Conservation (phyloP, 2,113 vertebrate species). For the Toxostoma redivivum region DNA sequence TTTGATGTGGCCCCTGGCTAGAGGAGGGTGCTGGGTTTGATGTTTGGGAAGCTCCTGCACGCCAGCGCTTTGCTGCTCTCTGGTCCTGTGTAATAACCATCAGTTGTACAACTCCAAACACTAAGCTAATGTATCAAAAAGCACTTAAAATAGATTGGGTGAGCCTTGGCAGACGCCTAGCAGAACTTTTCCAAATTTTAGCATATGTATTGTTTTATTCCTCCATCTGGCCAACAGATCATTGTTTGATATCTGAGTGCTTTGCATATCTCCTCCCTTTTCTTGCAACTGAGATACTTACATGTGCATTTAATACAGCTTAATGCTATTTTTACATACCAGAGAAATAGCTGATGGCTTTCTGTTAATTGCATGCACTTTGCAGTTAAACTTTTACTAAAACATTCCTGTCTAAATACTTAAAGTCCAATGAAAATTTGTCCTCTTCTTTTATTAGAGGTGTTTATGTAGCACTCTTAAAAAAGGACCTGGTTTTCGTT, state of each 20-base stretch:
- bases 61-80: slow-evolving; percentile 67
- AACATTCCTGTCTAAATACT: slow-evolving; percentile 42
- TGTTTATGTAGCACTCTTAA: slow-evolving; percentile 64
- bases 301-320: slow-evolving; percentile 60
- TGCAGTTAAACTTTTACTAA: slow-evolving; percentile 54
- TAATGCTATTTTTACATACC: slow-evolving; percentile 62
- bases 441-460: slow-evolving; percentile 56
- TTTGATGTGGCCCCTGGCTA: neutral
- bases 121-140: slow-evolving; percentile 80
- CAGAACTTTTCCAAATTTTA: slow-evolving; percentile 70
- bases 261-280: slow-evolving; percentile 71
- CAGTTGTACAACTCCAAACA: slow-evolving; percentile 65
- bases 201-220: slow-evolving; percentile 73
- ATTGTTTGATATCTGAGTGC: slow-evolving; percentile 66
- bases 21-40: neutral
- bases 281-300: slow-evolving; percentile 67
- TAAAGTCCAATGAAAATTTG: slow-evolving; percentile 52
- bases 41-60: slow-evolving; percentile 24
- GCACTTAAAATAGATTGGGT: slow-evolving; percentile 77
- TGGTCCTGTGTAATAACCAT: slow-evolving; percentile 76
- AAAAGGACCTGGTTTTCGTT: slow-evolving; percentile 56
- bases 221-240: slow-evolving; percentile 72
- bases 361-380: slow-evolving; percentile 56
- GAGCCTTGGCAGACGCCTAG: slow-evolving; percentile 62
- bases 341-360: slow-evolving; percentile 60